Evolutionary conservation across 2,797 vertebrate genomes (phyloP).

Genomic region (Mus minutoides): DNA sequence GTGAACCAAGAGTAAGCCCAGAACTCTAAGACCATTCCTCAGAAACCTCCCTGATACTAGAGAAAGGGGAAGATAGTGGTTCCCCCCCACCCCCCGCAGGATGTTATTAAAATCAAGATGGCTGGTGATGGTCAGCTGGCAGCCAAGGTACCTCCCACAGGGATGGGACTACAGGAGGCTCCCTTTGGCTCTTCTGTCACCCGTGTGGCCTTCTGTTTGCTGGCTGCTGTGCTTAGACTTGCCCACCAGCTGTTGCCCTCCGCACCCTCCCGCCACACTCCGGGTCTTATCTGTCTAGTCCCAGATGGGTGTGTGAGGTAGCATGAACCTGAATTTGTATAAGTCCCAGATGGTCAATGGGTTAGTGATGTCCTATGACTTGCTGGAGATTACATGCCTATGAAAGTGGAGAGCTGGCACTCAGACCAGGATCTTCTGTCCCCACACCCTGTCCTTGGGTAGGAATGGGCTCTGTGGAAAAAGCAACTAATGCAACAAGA

Average conservation of each 20-base stretch:
- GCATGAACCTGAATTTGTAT: not conserved
- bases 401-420: not conserved
- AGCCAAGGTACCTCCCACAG: not conserved
- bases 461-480: not conserved
- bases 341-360: not conserved
- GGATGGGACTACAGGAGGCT: not conserved
- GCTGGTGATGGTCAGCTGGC: not conserved
- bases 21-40: not conserved
- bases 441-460: not conserved
- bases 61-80: not conserved
- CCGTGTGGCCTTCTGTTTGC: not conserved
- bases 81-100: not conserved
- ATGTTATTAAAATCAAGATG: not conserved
- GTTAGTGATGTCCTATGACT: not conserved
- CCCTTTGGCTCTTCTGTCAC: not conserved
- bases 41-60: not conserved
- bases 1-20: accelerated
- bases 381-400: not conserved
- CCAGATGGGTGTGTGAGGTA: not conserved
- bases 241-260: not conserved
- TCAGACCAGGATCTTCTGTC: not conserved
- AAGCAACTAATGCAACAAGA: not conserved
- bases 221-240: not conserved
- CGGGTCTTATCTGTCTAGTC: not conserved
- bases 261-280: not conserved